Conservation (phyloP, 2,797 vertebrate genomes). For the Adrianichthys oophorus region DNA sequence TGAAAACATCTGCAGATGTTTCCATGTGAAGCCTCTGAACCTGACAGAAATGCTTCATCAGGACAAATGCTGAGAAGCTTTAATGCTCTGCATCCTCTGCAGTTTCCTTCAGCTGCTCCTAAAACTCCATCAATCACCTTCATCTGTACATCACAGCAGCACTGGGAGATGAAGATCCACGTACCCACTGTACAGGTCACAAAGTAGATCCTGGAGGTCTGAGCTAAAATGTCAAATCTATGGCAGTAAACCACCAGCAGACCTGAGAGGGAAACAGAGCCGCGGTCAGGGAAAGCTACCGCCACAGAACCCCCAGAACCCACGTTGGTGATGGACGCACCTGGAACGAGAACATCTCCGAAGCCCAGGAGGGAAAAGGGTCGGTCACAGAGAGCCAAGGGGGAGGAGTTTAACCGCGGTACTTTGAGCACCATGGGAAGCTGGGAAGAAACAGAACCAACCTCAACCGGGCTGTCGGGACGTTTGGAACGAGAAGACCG, state of each 20-base stretch:
- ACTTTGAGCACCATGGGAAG: slow-evolving; percentile 98
- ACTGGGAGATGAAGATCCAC: slow-evolving; percentile 10
- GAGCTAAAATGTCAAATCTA: slow-evolving; percentile 93
- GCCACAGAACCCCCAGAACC: neutral
- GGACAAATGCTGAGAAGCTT: too few species aligned
- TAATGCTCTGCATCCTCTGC: too few species aligned
- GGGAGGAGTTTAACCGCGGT: slow-evolving; percentile 89
- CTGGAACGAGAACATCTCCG: slow-evolving; percentile 95
- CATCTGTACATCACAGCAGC: neutral
- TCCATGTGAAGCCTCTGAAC: too few species aligned
- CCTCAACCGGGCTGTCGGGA: neutral
- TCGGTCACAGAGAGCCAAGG: slow-evolving; percentile 89
- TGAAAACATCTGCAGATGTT: too few species aligned
- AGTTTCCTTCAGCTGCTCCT: too few species aligned
- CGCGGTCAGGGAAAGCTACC: neutral
- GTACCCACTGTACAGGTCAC: slow-evolving; percentile 92
- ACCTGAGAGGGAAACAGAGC: slow-evolving; percentile 70
- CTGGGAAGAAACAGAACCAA: slow-evolving; percentile 65
- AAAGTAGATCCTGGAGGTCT: slow-evolving; percentile 93
- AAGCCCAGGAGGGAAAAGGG: slow-evolving; percentile 97
- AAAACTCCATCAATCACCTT: too few species aligned
- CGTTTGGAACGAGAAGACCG: neutral
- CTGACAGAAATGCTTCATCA: too few species aligned
- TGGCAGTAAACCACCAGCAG: slow-evolving; percentile 95
- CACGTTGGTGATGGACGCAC: slow-evolving; percentile 57